Conservation (phyloP, 2,888 invertebrate species). For the Parnassius orleans region DNA sequence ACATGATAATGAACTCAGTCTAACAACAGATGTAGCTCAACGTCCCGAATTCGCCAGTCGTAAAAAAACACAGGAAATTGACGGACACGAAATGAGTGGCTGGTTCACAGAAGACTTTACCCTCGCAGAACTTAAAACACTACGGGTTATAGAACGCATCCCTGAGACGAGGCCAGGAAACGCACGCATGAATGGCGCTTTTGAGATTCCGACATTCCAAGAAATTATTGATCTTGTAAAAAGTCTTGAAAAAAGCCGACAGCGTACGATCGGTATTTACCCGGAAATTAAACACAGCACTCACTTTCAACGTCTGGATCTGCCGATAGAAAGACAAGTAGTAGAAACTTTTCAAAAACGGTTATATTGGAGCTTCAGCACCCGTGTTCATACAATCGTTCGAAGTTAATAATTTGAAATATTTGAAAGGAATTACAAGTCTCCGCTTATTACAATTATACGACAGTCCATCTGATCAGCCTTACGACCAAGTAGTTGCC, state of each 20-base stretch:
- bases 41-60: slow-evolving; percentile 58
- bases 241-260: slow-evolving; percentile 56
- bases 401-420: slow-evolving; percentile 64
- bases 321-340: slow-evolving; percentile 58
- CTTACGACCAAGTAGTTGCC: slow-evolving; percentile 53
- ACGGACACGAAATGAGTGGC: slow-evolving; percentile 49
- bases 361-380: slow-evolving; percentile 48
- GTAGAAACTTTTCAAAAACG: slow-evolving; percentile 59
- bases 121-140: slow-evolving; percentile 62
- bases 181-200: slow-evolving; percentile 57
- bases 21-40: slow-evolving; percentile 57
- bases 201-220: slow-evolving; percentile 60
- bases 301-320: slow-evolving; percentile 54
- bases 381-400: slow-evolving; percentile 72
- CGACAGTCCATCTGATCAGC: slow-evolving; percentile 44
- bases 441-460: slow-evolving; percentile 61
- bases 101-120: slow-evolving; percentile 75
- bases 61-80: slow-evolving; percentile 52
- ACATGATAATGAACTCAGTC: slow-evolving; percentile 64
- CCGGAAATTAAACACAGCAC: slow-evolving; percentile 69
- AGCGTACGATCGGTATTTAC: slow-evolving; percentile 61
- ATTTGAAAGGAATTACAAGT: slow-evolving; percentile 56
- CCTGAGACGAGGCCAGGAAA: slow-evolving; percentile 62
- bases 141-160: slow-evolving; percentile 60
- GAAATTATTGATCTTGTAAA: slow-evolving; percentile 68